Percentiles rank a stretch among this genome's conserved stretches.
phyloP scores from a whole-genome alignment of 1,140 invertebrate species.

The Bombus waltoni region DNA sequence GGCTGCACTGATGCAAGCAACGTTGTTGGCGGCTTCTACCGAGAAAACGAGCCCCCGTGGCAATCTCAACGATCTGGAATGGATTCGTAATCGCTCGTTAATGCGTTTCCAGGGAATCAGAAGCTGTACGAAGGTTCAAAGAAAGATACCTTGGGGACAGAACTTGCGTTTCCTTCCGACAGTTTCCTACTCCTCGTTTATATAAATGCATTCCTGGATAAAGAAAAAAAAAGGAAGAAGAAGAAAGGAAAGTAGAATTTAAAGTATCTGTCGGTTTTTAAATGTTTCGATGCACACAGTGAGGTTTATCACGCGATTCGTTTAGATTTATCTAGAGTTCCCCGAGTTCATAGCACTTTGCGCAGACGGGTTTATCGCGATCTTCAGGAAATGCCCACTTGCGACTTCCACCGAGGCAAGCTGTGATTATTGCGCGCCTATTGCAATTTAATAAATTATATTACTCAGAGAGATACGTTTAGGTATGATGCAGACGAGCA shows the following conservation, averaged over 20 bases:
- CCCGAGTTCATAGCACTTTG: constrained; percentile 31
- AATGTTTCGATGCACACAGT: background rate
- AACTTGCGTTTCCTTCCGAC: background rate
- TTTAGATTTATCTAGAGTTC: constrained; percentile 11
- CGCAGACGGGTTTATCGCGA: constrained; percentile 32
- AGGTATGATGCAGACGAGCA: background rate
- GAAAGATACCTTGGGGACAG: background rate
- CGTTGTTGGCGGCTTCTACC: constrained; percentile 24
- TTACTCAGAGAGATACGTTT: background rate
- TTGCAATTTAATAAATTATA: background rate
- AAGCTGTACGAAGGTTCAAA: background rate
- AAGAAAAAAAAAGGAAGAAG: background rate
- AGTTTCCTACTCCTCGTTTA: too few relatives aligned
- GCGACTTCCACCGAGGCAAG: background rate
- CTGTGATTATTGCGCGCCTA: background rate
- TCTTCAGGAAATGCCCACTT: constrained; percentile 52
- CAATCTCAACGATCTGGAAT: constrained; percentile 41
- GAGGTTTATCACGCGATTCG: background rate
- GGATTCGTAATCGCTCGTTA: constrained; percentile 49
- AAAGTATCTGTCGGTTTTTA: background rate
- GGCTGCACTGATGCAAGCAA: constrained; percentile 17
- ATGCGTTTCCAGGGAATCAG: constrained; percentile 25
- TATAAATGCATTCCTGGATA: too few relatives aligned
- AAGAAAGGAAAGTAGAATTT: background rate
- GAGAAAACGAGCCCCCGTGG: constrained; percentile 34